phyloP scores from a whole-genome alignment of 2,797 vertebrate genomes.

The Garrulus glandarius region DNA sequence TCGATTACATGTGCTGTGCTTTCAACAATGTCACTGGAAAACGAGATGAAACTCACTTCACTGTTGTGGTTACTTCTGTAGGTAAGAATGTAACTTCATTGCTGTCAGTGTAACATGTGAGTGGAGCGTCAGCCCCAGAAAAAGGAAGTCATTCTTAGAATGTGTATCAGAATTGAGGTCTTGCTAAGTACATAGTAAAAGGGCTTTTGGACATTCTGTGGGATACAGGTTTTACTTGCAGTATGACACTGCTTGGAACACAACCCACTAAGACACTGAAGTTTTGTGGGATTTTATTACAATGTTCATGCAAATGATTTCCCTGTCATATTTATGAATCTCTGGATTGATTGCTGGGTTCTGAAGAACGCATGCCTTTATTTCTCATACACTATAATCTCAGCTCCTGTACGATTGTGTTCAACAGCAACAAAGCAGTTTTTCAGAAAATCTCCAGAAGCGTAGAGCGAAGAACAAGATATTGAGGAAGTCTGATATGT shows the following conservation, averaged over 20 bases:
- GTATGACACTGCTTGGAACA: neutral
- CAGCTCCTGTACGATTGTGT: neutral
- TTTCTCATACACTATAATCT: neutral
- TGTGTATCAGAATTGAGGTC: neutral
- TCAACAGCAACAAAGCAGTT: neutral
- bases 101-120: neutral
- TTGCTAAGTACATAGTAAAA: neutral
- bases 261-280: neutral
- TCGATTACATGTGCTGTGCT: conserved; percentile 88
- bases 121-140: neutral
- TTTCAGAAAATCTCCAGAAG: neutral
- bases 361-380: neutral
- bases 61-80: conserved; percentile 85
- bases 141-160: neutral
- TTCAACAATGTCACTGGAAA: conserved; percentile 92
- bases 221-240: neutral
- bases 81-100: conserved; percentile 73
- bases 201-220: neutral
- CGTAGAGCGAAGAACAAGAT: neutral
- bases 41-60: conserved; percentile 87
- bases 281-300: neutral
- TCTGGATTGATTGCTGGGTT: neutral
- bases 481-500: neutral
- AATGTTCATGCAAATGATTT: neutral
- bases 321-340: neutral